phyloP scores from a whole-genome alignment of 2,797 vertebrate genomes.

The Allobates femoralis region DNA sequence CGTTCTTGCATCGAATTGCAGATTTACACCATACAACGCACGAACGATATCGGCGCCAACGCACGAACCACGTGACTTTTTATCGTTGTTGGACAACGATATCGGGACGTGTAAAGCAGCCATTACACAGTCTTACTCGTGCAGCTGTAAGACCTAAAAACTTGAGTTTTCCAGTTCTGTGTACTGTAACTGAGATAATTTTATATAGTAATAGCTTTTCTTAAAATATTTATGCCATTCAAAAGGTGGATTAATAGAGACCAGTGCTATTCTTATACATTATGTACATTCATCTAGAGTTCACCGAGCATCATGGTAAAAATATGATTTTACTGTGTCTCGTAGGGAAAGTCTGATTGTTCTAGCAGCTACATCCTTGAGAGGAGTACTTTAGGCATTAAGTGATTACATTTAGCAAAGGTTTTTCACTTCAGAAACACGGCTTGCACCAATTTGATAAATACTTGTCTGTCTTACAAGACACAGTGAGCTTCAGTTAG shows the following conservation, averaged over 20 bases:
- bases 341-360: background rate
- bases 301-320: background rate
- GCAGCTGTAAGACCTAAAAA: background rate
- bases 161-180: background rate
- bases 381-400: no score
- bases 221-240: background rate
- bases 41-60: no score
- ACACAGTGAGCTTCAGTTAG: background rate
- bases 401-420: no score
- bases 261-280: background rate
- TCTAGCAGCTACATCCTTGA: background rate
- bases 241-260: background rate
- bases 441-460: background rate
- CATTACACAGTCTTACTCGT: background rate
- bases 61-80: no score
- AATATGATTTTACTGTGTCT: background rate
- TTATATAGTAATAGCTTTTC: background rate
- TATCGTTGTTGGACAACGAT: no score
- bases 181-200: background rate
- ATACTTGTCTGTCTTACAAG: background rate
- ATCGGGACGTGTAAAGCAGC: no score
- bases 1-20: no score
- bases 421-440: background rate
- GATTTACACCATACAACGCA: no score
- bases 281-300: background rate